Base-by-base conservation (phyloP, 2,113 vertebrate genomes). In the Phoenicopterus ruber region DNA sequence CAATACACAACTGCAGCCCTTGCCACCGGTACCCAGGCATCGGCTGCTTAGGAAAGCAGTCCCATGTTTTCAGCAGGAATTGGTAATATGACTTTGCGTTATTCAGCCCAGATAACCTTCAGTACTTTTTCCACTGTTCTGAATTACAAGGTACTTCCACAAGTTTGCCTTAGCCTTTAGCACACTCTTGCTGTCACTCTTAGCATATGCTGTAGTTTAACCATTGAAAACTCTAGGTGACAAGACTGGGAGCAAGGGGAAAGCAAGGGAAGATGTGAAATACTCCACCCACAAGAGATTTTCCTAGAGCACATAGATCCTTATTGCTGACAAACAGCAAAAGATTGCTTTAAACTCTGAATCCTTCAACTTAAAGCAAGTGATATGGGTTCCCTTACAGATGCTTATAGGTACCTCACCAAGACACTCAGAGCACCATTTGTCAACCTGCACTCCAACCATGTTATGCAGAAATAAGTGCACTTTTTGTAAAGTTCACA, bases 21-120 rank as follows among this genome's bases (percentile, higher is more conserved):
- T n/a, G n/a, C n/a, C n/a, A n/a, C n/a, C 15, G 42, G 28, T 31
- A 29, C 21, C 3, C 6, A 7, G n/a, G 54, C 52, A 40, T 0
- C 0, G 0, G 28, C 49, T 59, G 32, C 58, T 52, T 12, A 17
- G 86, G 57, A 93, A 73, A 58, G 50, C 28, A 49, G 36, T 13
- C 29, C 20, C 17, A 15, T 1, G 0, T 52, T 72, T 73, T 63
- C 1, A 0, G 13, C 57, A 57, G 6, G 34, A 67, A 49, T 3
- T 38, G n/a, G 26, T n/a, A 65, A 86, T 13, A 42, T 1, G 11
- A 18, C 26, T 29, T 38, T 24, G 32, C 38, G 25, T 24, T 57
- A 40, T 3, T 70, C 59, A 70, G 42, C 24, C 44, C 73, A 87
- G 31, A 13, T 10, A 58, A 34, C n/a, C 26, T 52, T 34, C 78